These are phyloP conservation scores for Glaucidium brasilianum DNA, from an alignment of 2,113 vertebrate species.

Conservation along the genomic window DNA sequence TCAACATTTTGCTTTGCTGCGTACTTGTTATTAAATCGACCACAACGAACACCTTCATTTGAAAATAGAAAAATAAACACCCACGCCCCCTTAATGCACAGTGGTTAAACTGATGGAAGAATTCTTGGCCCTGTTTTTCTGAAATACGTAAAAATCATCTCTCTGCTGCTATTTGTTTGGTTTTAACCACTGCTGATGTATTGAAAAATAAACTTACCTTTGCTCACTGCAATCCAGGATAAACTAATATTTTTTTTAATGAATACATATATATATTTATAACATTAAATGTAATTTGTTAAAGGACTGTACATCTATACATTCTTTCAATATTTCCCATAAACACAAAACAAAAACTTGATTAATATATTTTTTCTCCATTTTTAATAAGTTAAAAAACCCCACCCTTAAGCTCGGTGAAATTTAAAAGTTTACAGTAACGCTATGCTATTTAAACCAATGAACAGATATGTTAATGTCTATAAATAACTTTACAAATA, in stretches of 20 bases:
- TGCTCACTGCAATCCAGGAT: slow-evolving; percentile 74
- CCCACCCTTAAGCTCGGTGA: slow-evolving; percentile 67
- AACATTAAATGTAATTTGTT: slow-evolving; percentile 70
- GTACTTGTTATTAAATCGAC: slow-evolving; percentile 41
- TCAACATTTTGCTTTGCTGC: slow-evolving; percentile 59
- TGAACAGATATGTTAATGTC: slow-evolving; percentile 85
- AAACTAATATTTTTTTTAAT: slow-evolving; percentile 56
- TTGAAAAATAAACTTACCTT: slow-evolving; percentile 71
- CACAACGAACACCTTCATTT: slow-evolving; percentile 81
- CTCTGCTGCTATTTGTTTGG: slow-evolving; percentile 45
- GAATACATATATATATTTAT: slow-evolving; percentile 57
- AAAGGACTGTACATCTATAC: slow-evolving; percentile 69
- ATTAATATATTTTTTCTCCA: slow-evolving; percentile 77
- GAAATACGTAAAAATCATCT: slow-evolving; percentile 39
- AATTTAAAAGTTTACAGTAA: slow-evolving; percentile 79
- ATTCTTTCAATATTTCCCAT: slow-evolving; percentile 74
- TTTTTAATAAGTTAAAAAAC: slow-evolving; percentile 92
- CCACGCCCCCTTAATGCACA: slow-evolving; percentile 64
- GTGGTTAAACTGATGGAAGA: slow-evolving; percentile 67
- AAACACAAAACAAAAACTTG: slow-evolving; percentile 71
- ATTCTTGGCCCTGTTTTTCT: slow-evolving; percentile 54
- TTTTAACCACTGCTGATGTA: slow-evolving; percentile 73
- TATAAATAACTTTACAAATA: slow-evolving; percentile 99
- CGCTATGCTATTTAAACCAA: slow-evolving; percentile 75
- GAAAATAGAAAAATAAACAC: slow-evolving; percentile 65